Evolutionary conservation across 2,888 invertebrate genomes (phyloP).

Genomic region (Leptogaster cylindrica): DNA sequence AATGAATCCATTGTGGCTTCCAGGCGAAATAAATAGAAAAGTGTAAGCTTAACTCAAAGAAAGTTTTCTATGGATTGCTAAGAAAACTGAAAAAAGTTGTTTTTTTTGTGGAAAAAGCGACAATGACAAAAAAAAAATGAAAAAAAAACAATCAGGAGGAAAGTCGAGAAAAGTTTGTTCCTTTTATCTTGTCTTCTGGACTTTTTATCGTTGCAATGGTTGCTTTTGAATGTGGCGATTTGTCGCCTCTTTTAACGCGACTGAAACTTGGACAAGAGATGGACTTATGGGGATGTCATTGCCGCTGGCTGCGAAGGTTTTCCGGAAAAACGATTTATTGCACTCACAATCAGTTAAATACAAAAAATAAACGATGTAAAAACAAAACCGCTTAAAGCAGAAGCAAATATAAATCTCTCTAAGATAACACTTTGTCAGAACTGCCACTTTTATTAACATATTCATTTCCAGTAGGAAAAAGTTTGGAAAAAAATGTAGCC

Average conservation of each 20-base stretch:
- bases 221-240: neutral
- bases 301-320: too few relatives aligned
- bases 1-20: neutral
- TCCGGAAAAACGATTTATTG: too few relatives aligned
- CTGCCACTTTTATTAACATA: too few relatives aligned
- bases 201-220: neutral
- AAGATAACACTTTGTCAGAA: too few relatives aligned
- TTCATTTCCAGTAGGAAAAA: too few relatives aligned
- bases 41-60: neutral
- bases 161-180: neutral
- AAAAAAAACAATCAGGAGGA: neutral
- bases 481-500: too few relatives aligned
- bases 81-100: neutral
- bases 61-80: neutral
- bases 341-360: too few relatives aligned
- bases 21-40: neutral
- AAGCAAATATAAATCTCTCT: too few relatives aligned
- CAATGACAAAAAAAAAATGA: neutral
- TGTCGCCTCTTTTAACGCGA: neutral
- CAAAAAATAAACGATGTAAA: too few relatives aligned
- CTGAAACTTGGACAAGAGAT: neutral
- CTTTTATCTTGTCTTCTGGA: constrained; percentile 1
- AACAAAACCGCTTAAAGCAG: too few relatives aligned
- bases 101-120: too few relatives aligned
- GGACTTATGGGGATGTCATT: neutral